Evolutionary conservation across 2,888 invertebrate species (phyloP), one percentile per base, ranked within the genome.

Genomic region (Gryllus longicercus): DNA sequence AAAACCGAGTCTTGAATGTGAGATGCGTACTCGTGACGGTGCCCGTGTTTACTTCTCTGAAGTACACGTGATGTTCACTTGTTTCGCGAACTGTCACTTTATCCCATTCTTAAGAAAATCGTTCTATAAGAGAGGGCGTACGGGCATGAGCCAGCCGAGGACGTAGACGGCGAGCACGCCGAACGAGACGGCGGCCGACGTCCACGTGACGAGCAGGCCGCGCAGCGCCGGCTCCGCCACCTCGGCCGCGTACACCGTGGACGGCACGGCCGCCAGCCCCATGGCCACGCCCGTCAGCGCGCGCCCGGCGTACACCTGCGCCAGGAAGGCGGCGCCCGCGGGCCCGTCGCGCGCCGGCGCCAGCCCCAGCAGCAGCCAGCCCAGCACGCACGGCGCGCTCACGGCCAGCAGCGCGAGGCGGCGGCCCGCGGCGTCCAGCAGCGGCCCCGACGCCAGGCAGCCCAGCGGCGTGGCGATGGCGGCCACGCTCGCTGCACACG

Each of bases 211-310:
- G 78, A 91, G 87, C 75, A 89, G 88, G 12, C 89, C 87, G 81
- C 90, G 84, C 81, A 89, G 85, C 78, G 87, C 86, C 0, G 88
- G 84, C 2, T 87, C 86, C 0, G 89, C 86, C 10, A 90, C 85
- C 84, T 91, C 91, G 0, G 90, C 89, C 83, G 89, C 87, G 83
- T 91, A 91, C 25, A 90, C 88, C 0, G 90, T 88, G 1, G 90
- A 88, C 0, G 91, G 89, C 14, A 88, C 88, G 76, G 90, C 88
- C 3, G 89, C 88, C 79, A 91, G 84, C 0, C 91, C 91, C 2
- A 88, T 88, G 0, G 89, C 87, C 18, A 89, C 83, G n/a, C 90
- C 91, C 0, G 87, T 85, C 2, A 91, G 82, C 11, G 85, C 79
- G 21, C 85, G 82, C 0, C 85, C 86, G 0, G 82, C 79, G 77